These are phyloP conservation scores for Phenacoccus solenopsis DNA, from an alignment of 1,140 invertebrate genomes.

Conservation along the genomic window DNA sequence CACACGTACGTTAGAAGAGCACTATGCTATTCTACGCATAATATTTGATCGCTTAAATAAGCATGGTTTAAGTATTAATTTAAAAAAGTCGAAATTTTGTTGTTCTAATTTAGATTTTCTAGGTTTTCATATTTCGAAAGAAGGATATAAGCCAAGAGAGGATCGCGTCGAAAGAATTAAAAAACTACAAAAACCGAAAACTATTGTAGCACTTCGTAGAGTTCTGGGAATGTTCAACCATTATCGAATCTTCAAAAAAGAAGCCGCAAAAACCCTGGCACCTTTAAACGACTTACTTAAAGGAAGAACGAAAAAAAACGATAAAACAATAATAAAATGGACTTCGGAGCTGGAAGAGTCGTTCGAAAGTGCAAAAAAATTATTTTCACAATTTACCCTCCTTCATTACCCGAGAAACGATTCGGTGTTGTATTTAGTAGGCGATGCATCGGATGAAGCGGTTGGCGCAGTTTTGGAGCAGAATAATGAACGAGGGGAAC, in stretches of 20 bases:
- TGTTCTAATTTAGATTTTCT: conserved; percentile 30
- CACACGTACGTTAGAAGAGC: conserved; percentile 18
- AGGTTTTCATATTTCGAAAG: conserved; percentile 30
- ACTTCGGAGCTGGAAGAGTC: conserved; percentile 30
- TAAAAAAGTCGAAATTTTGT: conserved; percentile 28
- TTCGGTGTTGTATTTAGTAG: neutral
- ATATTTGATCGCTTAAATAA: conserved; percentile 26
- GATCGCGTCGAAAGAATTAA: conserved; percentile 28
- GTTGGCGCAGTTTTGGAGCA: neutral
- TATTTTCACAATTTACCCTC: neutral
- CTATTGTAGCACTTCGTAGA: conserved; percentile 28
- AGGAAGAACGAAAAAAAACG: neutral
- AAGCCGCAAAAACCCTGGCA: conserved; percentile 29
- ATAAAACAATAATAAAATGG: conserved; percentile 30
- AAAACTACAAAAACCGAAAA: conserved; percentile 28
- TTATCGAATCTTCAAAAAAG: conserved; percentile 31
- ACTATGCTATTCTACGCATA: conserved; percentile 21
- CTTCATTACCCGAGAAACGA: neutral
- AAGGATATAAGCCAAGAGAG: conserved; percentile 30
- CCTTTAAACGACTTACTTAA: conserved; percentile 29
- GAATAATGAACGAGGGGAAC: neutral
- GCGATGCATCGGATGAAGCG: neutral
- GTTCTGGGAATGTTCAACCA: conserved; percentile 32
- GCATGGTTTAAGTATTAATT: conserved; percentile 27
- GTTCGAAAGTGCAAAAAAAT: conserved; percentile 16